Evolutionary conservation across 64 coral and sea anemone genomes (phyloP).

Genomic region (Porites lutea): DNA sequence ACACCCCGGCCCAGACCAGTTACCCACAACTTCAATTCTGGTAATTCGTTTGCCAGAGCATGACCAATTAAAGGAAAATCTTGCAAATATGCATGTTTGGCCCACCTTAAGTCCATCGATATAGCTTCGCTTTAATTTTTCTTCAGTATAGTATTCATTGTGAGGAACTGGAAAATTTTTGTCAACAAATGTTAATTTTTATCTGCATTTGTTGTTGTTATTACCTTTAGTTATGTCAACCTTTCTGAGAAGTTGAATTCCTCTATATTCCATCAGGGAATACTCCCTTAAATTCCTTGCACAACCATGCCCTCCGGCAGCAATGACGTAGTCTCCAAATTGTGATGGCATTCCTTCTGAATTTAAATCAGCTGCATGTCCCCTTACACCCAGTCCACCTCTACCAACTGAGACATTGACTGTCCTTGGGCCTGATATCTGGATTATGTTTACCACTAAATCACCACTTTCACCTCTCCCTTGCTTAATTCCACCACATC

Average conservation of each 20-base stretch:
- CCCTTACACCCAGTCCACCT: conserved; percentile 12
- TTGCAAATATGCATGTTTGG: no score
- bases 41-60: no score
- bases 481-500: not conserved
- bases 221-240: not conserved
- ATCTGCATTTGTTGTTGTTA: not conserved
- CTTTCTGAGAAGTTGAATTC: not conserved
- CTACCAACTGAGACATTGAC: conserved; percentile 25
- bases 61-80: no score
- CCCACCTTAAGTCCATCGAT: no score
- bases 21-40: no score
- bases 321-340: not conserved
- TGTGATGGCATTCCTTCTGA: not conserved
- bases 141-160: no score
- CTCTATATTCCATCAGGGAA: not conserved
- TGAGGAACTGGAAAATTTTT: no score
- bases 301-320: not conserved
- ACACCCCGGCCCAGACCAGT: no score
- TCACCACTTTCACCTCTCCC: not conserved
- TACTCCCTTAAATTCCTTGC: not conserved
- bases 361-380: not conserved
- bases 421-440: not conserved
- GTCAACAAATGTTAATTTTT: no score
- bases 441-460: not conserved
- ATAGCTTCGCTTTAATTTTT: no score